phyloP scores from a whole-genome alignment of 1,140 invertebrate genomes.

The Helicoverpa zea region DNA sequence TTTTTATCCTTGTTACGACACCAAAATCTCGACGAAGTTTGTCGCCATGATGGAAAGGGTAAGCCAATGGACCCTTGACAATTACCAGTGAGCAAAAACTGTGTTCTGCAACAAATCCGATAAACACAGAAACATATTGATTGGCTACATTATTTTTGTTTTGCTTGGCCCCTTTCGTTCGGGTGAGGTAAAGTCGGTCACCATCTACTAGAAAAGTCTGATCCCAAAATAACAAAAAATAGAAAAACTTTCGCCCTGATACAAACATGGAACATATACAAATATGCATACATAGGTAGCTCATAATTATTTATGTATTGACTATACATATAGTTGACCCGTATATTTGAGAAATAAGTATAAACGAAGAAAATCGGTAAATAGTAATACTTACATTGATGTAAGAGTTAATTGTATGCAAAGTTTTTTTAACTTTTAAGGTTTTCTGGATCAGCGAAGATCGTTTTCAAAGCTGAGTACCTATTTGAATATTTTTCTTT shows the following conservation, averaged over 20 bases:
- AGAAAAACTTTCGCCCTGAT: slow-evolving; percentile 28
- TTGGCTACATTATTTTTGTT: neutral
- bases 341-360: neutral
- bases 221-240: slow-evolving; percentile 18
- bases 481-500: no score
- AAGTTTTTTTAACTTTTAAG: no score
- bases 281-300: neutral
- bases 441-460: no score
- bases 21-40: no score
- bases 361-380: no score
- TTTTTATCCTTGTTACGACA: no score
- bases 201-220: neutral
- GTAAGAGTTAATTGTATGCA: no score
- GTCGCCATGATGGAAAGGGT: no score
- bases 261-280: neutral
- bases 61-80: no score
- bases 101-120: neutral
- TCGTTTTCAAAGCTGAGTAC: no score
- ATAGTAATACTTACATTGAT: no score
- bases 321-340: neutral
- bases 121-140: neutral
- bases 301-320: neutral
- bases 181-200: neutral
- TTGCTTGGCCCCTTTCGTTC: neutral
- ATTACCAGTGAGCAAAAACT: no score